A percentile compares a stretch with the other conserved stretches of the same genome.
Evolutionary conservation across 2,888 invertebrate genomes (phyloP).

Genomic region (Callyntrura sp.): DNA sequence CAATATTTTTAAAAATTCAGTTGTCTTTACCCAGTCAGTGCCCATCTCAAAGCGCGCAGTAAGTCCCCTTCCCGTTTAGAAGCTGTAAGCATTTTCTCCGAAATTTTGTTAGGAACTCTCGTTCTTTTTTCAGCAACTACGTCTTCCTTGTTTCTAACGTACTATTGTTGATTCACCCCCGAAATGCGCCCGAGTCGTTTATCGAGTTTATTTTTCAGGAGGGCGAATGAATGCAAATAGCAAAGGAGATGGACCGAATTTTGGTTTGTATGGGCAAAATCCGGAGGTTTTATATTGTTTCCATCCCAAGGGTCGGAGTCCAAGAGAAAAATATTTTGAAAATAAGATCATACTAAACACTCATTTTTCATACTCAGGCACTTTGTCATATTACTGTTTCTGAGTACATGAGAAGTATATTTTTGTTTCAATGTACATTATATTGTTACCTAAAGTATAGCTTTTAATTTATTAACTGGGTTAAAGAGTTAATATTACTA

Average conservation of each 20-base stretch:
- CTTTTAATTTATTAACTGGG: background rate
- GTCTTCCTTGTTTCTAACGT: conserved; percentile 39
- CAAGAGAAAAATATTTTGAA: conserved; percentile 15
- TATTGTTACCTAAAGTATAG: background rate
- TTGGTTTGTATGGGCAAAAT: conserved; percentile 8
- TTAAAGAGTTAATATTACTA: background rate
- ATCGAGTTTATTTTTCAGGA: conserved; percentile 11
- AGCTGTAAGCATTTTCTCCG: conserved; percentile 58
- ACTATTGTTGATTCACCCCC: conserved; percentile 29
- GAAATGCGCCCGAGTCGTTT: conserved; percentile 32
- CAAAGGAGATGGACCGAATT: conserved; percentile 54
- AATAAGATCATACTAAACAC: conserved; percentile 24
- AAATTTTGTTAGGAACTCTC: conserved; percentile 31
- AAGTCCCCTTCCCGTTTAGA: conserved; percentile 60
- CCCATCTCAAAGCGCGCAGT: conserved; percentile 65
- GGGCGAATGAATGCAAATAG: conserved; percentile 19
- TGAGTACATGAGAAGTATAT: background rate
- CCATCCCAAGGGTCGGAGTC: conserved; percentile 55
- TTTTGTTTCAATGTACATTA: background rate
- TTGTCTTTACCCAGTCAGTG: conserved; percentile 65
- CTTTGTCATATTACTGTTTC: conserved; percentile 2
- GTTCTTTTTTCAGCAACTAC: conserved; percentile 53
- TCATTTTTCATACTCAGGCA: conserved; percentile 19
- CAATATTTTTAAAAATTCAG: background rate
- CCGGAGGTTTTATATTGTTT: conserved; percentile 47